These are phyloP conservation scores for Melinopterus prodromus DNA, from an alignment of 2,888 invertebrate genomes.

Conservation along the genomic window DNA sequence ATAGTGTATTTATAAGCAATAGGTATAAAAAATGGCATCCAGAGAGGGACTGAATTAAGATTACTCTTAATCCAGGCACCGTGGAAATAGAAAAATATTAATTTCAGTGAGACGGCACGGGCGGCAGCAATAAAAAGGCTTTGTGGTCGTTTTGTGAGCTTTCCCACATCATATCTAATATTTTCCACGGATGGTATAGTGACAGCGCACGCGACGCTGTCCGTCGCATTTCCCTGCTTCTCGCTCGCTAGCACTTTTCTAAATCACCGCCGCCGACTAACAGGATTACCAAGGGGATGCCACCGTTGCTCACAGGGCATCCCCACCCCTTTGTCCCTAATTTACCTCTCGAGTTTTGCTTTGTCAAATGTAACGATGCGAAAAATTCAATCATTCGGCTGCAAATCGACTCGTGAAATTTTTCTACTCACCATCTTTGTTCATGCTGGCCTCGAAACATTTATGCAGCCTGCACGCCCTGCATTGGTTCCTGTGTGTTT, in stretches of 20 bases:
- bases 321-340: slow-evolving; percentile 6
- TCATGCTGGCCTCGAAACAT: slow-evolving; percentile 97
- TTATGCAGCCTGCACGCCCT: slow-evolving; percentile 93
- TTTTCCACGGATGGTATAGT: neutral
- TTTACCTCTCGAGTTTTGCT: slow-evolving; percentile 9
- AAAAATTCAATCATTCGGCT: neutral
- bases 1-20: too few relatives aligned
- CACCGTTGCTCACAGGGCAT: neutral
- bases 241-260: slow-evolving; percentile 17
- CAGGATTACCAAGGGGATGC: slow-evolving; percentile 16
- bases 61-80: neutral
- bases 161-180: neutral
- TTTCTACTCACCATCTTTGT: slow-evolving; percentile 90
- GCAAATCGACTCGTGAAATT: neutral
- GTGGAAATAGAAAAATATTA: slow-evolving; percentile 8
- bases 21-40: too few relatives aligned
- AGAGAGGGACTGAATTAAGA: neutral
- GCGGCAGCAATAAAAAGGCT: neutral
- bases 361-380: slow-evolving; percentile 1
- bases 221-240: neutral
- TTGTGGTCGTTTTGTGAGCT: neutral
- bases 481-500: slow-evolving; percentile 97
- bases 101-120: neutral
- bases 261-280: slow-evolving; percentile 23
- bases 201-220: slow-evolving; percentile 11